Evolutionary conservation across 2,113 vertebrate genomes (phyloP), one percentile per base, ranked within the genome.

Genomic region (Noctilio leporinus): DNA sequence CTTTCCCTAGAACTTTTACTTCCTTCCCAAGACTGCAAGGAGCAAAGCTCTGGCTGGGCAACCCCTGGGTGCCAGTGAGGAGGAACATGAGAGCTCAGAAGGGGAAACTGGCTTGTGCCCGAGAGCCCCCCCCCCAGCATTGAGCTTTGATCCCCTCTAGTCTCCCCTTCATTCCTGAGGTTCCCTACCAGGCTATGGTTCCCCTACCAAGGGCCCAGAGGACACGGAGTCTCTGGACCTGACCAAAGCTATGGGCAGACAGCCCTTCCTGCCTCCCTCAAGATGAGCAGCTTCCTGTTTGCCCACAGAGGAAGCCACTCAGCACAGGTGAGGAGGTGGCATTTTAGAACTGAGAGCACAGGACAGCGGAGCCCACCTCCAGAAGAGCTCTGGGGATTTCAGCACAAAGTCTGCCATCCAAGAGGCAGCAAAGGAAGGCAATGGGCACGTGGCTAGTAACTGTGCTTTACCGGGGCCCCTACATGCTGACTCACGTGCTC

Each of bases 271-370:
- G 76, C 59, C 91, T 55, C 26, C 86, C n/a, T 28, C 1, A 0
- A 77, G 62, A 75, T 51, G 43, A 96, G 94, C 5, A 8, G 11
- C 89, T 97, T 97, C 95, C 96, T 96, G 95, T 92, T 86, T 96
- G 93, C 86, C 65, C 0, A 0, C 49, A 91, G 86, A 95, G 91
- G 93, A 94, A 97, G 82, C 84, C 12, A 17, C 91, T 49, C 24
- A 10, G 53, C 73, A 75, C 75, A 77, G 88, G 85, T 75, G 17
- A 40, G 43, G 33, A 80, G 35, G 76, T 38, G 10, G 35, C 24
- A n/a, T 59, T 35, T 92, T 62, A 35, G 4, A 11, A 5, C 22
- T 2, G 28, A 90, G 84, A 26, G 12, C 43, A 3, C 14, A 43
- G 7, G 14, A 14, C 65, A 47, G 33, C 2, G 6, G 70, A 33